These are phyloP conservation scores for Eurystomus gularis DNA, from an alignment of 2,113 vertebrate species.

Conservation along the genomic window DNA sequence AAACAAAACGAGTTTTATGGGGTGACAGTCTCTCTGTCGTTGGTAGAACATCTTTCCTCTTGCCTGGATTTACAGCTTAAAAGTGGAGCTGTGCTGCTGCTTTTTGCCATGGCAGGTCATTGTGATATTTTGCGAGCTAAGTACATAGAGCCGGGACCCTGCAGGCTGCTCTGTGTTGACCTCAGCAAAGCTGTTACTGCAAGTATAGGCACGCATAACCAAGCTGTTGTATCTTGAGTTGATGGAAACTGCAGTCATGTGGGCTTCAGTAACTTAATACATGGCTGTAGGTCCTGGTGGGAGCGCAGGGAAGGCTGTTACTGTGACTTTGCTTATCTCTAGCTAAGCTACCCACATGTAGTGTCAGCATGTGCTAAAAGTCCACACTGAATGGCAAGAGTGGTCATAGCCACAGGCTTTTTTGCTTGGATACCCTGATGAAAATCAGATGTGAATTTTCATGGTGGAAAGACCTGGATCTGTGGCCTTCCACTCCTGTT, in stretches of 20 bases:
- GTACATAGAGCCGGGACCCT: not conserved
- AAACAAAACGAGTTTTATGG: slow-evolving; percentile 12
- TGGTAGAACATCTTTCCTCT: not conserved
- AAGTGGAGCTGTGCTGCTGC: not conserved
- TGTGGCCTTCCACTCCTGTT: not conserved
- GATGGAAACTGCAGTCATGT: not conserved
- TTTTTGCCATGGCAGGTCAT: not conserved
- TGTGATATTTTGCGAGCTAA: not conserved
- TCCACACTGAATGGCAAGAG: not conserved
- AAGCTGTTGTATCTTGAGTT: not conserved
- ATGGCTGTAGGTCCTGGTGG: not conserved
- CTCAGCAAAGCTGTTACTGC: not conserved
- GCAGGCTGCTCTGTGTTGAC: not conserved
- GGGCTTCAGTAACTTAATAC: not conserved
- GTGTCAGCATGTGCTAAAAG: not conserved
- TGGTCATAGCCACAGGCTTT: not conserved
- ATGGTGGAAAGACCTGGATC: not conserved
- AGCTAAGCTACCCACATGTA: accelerated
- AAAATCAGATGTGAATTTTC: not conserved
- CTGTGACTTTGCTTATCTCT: not conserved
- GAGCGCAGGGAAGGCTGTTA: not conserved
- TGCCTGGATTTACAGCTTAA: not conserved
- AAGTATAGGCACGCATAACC: not conserved
- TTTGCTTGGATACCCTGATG: not conserved
- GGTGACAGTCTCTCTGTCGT: not conserved